These are phyloP conservation scores for Himalopsyche japonica DNA, from an alignment of 2,888 invertebrate genomes.

Conservation along the genomic window DNA sequence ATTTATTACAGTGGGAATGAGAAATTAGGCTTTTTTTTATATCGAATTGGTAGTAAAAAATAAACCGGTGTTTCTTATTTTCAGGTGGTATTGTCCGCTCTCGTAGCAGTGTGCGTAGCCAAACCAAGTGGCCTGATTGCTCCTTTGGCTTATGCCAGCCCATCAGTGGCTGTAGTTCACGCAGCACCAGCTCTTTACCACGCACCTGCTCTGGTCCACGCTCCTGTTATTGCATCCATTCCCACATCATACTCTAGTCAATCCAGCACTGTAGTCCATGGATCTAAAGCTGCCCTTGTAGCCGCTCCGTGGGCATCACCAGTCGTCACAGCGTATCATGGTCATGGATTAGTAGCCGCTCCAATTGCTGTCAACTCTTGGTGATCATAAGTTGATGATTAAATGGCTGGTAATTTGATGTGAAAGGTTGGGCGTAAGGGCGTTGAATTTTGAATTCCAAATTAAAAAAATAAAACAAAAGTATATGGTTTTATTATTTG, in stretches of 20 bases:
- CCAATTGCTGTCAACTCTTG: slow-evolving; percentile 19
- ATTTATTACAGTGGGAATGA: too few relatives aligned
- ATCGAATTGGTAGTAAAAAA: too few relatives aligned
- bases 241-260: slow-evolving; percentile 40
- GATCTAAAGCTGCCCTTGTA: slow-evolving; percentile 25
- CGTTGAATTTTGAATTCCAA: not conserved
- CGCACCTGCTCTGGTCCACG: slow-evolving; percentile 28
- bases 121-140: slow-evolving; percentile 34
- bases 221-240: slow-evolving; percentile 32
- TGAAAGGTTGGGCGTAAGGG: not conserved
- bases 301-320: slow-evolving; percentile 4
- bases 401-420: not conserved
- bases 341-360: slow-evolving; percentile 15
- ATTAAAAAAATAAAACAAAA: not conserved
- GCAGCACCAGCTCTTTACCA: slow-evolving; percentile 17
- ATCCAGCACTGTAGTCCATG: slow-evolving; percentile 40
- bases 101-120: slow-evolving; percentile 53
- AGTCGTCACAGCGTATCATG: slow-evolving; percentile 4
- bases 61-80: slow-evolving; percentile 14
- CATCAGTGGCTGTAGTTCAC: slow-evolving; percentile 34
- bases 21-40: too few relatives aligned
- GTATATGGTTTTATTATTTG: not conserved
- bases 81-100: slow-evolving; percentile 53
- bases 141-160: slow-evolving; percentile 34
- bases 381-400: slow-evolving; percentile 4